phyloP scores from a whole-genome alignment of 2,797 vertebrate species.

The Schizopygopsis malacanthus region DNA sequence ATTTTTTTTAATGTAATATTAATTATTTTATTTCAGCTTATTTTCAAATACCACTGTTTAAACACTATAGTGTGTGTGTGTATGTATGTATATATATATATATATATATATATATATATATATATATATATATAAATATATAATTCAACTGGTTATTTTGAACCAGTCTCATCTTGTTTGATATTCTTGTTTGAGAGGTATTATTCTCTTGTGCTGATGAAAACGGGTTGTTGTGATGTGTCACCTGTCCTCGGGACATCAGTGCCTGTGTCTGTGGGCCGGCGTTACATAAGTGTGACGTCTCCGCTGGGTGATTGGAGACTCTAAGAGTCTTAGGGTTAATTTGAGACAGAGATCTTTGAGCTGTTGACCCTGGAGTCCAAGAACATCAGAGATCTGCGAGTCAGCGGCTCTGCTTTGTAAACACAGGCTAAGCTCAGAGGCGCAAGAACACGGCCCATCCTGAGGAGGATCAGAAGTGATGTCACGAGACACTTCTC shows the following conservation, averaged over 20 bases:
- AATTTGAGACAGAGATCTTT: constrained; percentile 72
- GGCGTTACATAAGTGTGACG: constrained; percentile 66
- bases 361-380: constrained; percentile 59
- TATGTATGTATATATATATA: too few species aligned
- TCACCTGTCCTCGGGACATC: constrained; percentile 41
- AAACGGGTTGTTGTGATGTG: background rate
- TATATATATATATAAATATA: too few species aligned
- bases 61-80: too few species aligned
- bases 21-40: too few species aligned
- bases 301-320: constrained; percentile 57
- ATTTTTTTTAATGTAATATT: too few species aligned
- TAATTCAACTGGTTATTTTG: background rate
- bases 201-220: background rate
- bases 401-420: constrained; percentile 17
- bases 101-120: too few species aligned
- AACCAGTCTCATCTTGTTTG: background rate
- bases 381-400: constrained; percentile 56
- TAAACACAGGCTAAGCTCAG: constrained; percentile 45
- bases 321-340: constrained; percentile 77
- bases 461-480: constrained; percentile 39
- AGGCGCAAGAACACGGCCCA: constrained; percentile 34
- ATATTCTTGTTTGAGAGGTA: background rate
- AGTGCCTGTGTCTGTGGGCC: constrained; percentile 52
- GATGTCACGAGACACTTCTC: constrained; percentile 29
- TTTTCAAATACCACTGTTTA: too few species aligned